Base-by-base conservation (phyloP, 1,140 invertebrate genomes). In the Drosophila cardini region DNA sequence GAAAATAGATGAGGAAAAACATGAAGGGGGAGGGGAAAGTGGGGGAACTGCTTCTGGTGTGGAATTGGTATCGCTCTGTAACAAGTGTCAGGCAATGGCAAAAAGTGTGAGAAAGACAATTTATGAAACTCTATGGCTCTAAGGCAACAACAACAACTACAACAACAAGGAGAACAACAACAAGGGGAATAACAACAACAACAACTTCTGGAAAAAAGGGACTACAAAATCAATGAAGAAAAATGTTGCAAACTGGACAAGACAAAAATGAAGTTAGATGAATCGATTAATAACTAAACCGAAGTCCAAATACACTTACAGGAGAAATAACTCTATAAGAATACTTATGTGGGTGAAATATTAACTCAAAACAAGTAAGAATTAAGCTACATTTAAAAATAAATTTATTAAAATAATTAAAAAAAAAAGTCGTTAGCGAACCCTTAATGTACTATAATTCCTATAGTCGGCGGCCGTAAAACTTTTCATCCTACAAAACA, bases 141-240 rank as follows among this genome's bases (percentile, higher is more conserved):
- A 48, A 10, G 36, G 38, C 26, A 53, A 52, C 61, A 58, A 56
- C 57, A 56, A 8, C n/a, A 10, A 48, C 55, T 11, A 11, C 13
- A 48, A 16, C 16, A 69, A 45, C 16, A 32, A 26, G 15, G 13
- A 6, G 1, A 56, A 34, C 7, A 48, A 32, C 10, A 52, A 62
- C 1, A 40, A 34, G 26, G 38, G 46, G 43, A 26, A 26, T 15
- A 50, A 52, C 10, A 32, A 52, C 11, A 48, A 18, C 7, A 53
- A 64, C 1, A 30, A 26, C 21, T 26, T 4, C 1, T 26, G 26
- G 10, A 48, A 74, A 75, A 78, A 78, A 58, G 58, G 46, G 62
- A 58, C 34, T 43, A 43, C 26, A 68, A 87, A 78, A 86, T 77
- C 76, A 87, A 87, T 87, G 76, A 87, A 89, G 76, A 87, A 78